These are phyloP conservation scores for Helogale parvula DNA, from an alignment of 2,113 vertebrate genomes.

Conservation along the genomic window DNA sequence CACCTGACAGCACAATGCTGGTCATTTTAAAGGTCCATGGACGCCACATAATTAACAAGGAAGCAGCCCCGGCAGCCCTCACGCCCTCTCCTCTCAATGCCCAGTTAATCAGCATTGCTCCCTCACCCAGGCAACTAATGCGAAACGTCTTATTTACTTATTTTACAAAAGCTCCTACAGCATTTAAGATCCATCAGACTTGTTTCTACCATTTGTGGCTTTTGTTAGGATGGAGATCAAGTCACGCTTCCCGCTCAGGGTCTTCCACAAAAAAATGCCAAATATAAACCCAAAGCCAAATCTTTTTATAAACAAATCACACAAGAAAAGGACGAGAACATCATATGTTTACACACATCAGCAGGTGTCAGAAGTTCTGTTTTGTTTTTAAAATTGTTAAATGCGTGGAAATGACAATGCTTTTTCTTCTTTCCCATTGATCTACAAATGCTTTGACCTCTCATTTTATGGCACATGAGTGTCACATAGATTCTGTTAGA, in stretches of 20 bases:
- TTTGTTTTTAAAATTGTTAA: not conserved
- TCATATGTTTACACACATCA: not conserved
- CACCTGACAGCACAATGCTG: not conserved
- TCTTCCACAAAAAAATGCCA: not conserved
- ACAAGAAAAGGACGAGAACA: not conserved
- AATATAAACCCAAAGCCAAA: not conserved
- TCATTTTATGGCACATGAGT: no score
- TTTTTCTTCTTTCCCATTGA: not conserved
- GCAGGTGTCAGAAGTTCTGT: not conserved
- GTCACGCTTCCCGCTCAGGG: not conserved
- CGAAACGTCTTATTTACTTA: not conserved
- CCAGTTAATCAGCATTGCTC: not conserved
- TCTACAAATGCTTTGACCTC: not conserved
- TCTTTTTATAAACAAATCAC: not conserved
- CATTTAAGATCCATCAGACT: not conserved
- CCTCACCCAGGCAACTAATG: not conserved
- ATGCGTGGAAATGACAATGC: not conserved
- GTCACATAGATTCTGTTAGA: not conserved
- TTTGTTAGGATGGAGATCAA: not conserved
- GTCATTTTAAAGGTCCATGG: not conserved
- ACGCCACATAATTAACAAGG: not conserved
- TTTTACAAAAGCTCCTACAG: not conserved
- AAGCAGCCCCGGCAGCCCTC: not conserved
- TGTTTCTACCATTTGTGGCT: not conserved
- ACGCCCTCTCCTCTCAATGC: accelerated